These are phyloP conservation scores for Cyanoliseus patagonus DNA, from an alignment of 2,113 vertebrate species.

Conservation along the genomic window DNA sequence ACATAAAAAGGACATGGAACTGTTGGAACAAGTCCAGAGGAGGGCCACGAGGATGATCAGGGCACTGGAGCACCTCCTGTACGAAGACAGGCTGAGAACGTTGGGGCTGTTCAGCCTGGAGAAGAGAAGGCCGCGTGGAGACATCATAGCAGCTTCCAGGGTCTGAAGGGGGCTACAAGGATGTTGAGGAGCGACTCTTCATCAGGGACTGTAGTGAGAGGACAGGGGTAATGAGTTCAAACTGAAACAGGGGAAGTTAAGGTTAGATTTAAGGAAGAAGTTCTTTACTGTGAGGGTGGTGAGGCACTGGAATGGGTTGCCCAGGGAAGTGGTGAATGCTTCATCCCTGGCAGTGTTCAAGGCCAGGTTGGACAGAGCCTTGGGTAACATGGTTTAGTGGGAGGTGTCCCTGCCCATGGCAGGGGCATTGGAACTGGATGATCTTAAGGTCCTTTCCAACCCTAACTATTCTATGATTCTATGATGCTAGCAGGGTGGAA, in stretches of 20 bases:
- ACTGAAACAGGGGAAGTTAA: no score
- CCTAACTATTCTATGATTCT: neutral
- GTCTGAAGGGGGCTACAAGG: no score
- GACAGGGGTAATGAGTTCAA: no score
- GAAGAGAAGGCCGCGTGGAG: no score
- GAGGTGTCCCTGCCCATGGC: no score
- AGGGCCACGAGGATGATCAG: neutral
- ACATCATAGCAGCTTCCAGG: no score
- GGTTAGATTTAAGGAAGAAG: no score
- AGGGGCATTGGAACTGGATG: neutral
- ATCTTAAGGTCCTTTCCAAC: neutral
- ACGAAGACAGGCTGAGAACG: neutral
- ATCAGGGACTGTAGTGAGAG: no score
- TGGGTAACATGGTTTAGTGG: neutral
- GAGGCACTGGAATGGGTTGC: no score
- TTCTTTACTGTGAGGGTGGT: no score
- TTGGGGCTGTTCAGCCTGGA: neutral
- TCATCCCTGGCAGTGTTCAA: neutral
- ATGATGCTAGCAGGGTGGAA: neutral
- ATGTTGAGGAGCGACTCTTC: no score
- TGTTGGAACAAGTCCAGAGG: neutral
- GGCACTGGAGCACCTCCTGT: neutral
- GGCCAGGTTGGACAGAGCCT: neutral
- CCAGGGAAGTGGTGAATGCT: neutral
- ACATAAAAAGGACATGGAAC: no score